These are phyloP conservation scores for Galagoides demidoff DNA, from an alignment of 2,797 vertebrate species.

Conservation along the genomic window DNA sequence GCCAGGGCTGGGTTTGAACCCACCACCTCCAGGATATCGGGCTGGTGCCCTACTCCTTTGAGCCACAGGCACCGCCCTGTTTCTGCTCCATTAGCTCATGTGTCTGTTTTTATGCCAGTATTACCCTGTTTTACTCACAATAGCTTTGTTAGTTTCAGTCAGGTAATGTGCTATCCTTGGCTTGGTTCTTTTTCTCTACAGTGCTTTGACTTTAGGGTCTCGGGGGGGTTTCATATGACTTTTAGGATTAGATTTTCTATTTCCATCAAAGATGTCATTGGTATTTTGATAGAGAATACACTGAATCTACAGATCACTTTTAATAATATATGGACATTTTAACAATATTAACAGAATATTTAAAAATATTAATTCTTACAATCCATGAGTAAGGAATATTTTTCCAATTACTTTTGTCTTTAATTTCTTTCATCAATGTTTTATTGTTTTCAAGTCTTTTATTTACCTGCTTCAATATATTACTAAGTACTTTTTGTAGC, in stretches of 20 bases:
- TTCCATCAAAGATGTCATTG: not conserved
- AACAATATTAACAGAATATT: not conserved
- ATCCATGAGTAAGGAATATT: not conserved
- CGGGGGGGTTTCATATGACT: not conserved
- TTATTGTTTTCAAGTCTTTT: not conserved
- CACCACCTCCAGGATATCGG: no score
- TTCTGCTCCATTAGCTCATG: not conserved
- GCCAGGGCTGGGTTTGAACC: no score
- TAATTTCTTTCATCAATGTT: not conserved
- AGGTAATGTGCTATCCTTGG: not conserved
- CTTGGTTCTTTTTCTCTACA: not conserved
- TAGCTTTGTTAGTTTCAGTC: not conserved
- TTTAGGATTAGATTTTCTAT: not conserved
- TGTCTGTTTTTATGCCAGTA: not conserved
- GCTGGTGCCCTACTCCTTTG: no score
- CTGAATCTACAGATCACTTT: not conserved
- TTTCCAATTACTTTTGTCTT: not conserved
- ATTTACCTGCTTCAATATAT: not conserved
- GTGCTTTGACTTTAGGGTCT: not conserved
- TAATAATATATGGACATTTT: not conserved
- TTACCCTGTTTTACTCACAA: not conserved
- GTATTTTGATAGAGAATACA: not conserved
- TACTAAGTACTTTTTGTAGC: not conserved
- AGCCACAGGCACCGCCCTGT: no score
- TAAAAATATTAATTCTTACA: not conserved